Base-by-base conservation (phyloP, 2,797 vertebrate species). In the Gymnoscopelus microlampas region DNA sequence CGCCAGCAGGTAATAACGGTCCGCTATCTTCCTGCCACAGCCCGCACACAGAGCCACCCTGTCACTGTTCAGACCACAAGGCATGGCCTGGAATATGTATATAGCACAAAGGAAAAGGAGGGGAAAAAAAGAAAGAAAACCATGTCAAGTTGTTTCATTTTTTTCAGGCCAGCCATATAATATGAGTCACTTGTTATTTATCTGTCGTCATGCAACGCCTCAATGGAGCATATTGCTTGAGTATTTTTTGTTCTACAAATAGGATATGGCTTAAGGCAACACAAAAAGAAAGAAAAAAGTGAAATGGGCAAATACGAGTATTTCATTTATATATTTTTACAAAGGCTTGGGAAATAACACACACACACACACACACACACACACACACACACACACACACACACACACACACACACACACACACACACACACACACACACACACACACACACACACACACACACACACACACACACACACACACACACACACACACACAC, bases 1-100 rank as follows among this genome's bases (percentile, higher is more conserved):
- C 10, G 98, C 98, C 89, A 99, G 96, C 88, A 99, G 94, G 91
- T 99, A 99, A 91, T 99, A 99, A 6, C 98, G 96, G 92, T 99
- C 98, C 0, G 97, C 95, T 76, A 99, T 99, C 90, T 96, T 96
- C 53, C 97, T 93, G 77, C 97, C 96, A 87, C 98, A 99, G 92
- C 98, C 98, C 1, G 98, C 97, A 81, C 98, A 99, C 88, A 98
- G 93, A 57, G 97, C 96, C 63, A 96, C 95, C 26, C 97, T 95
- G 86, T 98, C 97, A 87, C 90, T 95, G 93, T 91, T 95, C 89
- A 98, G 93, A 69, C 19, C 19, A 19, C 97, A 98, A 66, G 96
- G 95, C 95, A 97, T 92, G 88, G 92, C 95, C 96, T 98, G 64
- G 56, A 76, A 39, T 44, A 65, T 8, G 8, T 29, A 44, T 9